These are phyloP conservation scores for Hylomyscus alleni DNA, from an alignment of 2,797 vertebrate species.

Conservation along the genomic window DNA sequence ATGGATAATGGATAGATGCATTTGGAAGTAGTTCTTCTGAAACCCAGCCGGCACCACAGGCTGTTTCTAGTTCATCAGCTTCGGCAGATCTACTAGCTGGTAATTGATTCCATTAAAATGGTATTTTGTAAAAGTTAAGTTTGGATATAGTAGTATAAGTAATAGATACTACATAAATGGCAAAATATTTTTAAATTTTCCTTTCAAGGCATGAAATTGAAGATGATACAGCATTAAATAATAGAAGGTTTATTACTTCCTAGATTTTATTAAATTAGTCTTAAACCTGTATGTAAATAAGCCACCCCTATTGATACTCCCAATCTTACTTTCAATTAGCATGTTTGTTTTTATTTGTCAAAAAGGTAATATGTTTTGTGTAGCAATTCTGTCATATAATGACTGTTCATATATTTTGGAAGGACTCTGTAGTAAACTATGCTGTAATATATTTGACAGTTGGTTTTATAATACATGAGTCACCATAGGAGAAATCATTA, in stretches of 20 bases:
- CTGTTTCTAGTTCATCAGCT: slow-evolving; percentile 91
- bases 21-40: slow-evolving; percentile 93
- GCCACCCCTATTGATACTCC: background rate
- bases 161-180: slow-evolving; percentile 52
- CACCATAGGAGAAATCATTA: background rate
- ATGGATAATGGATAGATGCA: slow-evolving; percentile 93
- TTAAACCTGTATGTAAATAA: background rate
- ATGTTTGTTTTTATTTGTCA: slow-evolving; percentile 48
- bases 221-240: slow-evolving; percentile 7
- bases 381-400: slow-evolving; percentile 28
- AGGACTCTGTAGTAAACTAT: slow-evolving; percentile 20
- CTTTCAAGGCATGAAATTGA: slow-evolving; percentile 53
- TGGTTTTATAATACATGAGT: slow-evolving; percentile 44
- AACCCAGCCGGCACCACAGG: slow-evolving; percentile 91
- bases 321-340: slow-evolving; percentile 3
- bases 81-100: slow-evolving; percentile 97
- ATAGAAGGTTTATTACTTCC: slow-evolving; percentile 28
- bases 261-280: slow-evolving; percentile 34
- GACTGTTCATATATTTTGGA: background rate
- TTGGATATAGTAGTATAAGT: slow-evolving; percentile 68
- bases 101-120: slow-evolving; percentile 87
- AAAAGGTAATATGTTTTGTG: slow-evolving; percentile 10
- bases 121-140: slow-evolving; percentile 72
- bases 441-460: background rate
- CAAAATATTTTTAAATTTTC: slow-evolving; percentile 43